A percentile compares a stretch with the other conserved stretches of the same genome.
Evolutionary conservation across 1,140 invertebrate genomes (phyloP).

Genomic region (Homarus americanus): DNA sequence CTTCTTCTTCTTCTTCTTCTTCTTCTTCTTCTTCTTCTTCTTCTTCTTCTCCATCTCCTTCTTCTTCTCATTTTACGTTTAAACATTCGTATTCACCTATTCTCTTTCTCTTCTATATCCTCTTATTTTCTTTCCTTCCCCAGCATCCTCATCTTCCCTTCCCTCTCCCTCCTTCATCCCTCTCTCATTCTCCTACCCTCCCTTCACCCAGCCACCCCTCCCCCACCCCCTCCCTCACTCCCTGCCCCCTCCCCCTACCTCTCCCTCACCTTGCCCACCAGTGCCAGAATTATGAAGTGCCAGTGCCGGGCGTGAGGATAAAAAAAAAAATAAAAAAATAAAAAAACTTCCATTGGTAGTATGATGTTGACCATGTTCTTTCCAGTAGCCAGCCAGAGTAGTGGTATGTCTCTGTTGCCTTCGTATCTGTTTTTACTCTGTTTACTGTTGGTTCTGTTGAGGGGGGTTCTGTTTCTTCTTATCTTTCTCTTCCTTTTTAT

Average conservation of each 20-base stretch:
- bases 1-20: not conserved
- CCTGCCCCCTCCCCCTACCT: not conserved
- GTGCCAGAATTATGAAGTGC: conserved; percentile 63
- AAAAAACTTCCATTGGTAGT: no score
- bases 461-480: no score
- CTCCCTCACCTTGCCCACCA: conserved; percentile 31
- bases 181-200: not conserved
- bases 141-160: not conserved
- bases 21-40: not conserved
- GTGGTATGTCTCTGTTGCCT: not conserved
- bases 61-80: not conserved
- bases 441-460: not conserved
- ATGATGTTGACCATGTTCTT: not conserved
- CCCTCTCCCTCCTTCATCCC: not conserved
- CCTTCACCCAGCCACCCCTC: not conserved
- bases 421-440: conserved; percentile 2
- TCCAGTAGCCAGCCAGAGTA: no score
- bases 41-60: not conserved
- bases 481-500: no score
- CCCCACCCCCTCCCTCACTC: not conserved
- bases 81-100: not conserved
- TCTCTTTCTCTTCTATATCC: not conserved
- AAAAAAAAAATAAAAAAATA: not conserved
- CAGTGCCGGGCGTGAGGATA: conserved; percentile 15
- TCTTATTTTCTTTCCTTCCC: not conserved